A percentile compares a stretch with the other conserved stretches of the same genome.
Evolutionary conservation across 2,888 invertebrate species (phyloP).

Genomic region (Gari tellinella): DNA sequence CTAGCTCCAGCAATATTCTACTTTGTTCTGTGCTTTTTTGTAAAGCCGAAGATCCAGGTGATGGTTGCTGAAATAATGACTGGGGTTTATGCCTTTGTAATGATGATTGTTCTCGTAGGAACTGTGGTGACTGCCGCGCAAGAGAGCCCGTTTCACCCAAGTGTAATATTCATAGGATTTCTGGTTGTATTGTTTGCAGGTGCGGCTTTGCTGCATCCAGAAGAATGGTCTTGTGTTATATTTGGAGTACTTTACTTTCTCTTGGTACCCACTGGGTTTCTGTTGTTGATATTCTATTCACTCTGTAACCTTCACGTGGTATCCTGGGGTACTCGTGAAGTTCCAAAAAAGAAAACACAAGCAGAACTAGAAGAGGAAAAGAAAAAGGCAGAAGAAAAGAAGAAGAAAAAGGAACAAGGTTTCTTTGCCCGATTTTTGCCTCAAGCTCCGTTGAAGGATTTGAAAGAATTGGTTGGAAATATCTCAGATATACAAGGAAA

Average conservation of each 20-base stretch:
- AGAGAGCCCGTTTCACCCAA: constrained; percentile 77
- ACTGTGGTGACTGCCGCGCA: constrained; percentile 70
- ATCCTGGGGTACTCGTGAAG: constrained; percentile 83
- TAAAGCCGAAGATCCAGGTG: constrained; percentile 73
- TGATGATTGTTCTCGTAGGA: constrained; percentile 81
- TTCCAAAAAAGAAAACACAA: constrained; percentile 75
- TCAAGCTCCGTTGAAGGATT: constrained; percentile 59
- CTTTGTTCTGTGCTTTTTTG: constrained; percentile 74
- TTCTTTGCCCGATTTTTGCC: constrained; percentile 85
- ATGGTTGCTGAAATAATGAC: constrained; percentile 77
- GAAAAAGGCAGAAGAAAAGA: constrained; percentile 87
- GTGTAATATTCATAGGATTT: constrained; percentile 77
- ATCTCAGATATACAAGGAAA: constrained; percentile 42
- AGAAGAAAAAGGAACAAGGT: constrained; percentile 90
- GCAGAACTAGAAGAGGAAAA: constrained; percentile 87
- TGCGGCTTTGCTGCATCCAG: constrained; percentile 77
- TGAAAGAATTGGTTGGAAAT: constrained; percentile 63
- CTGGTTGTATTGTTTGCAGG: constrained; percentile 75
- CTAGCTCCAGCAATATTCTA: constrained; percentile 73
- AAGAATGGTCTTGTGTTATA: constrained; percentile 79
- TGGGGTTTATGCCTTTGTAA: constrained; percentile 77
- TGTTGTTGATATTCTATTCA: constrained; percentile 82
- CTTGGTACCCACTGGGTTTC: constrained; percentile 81
- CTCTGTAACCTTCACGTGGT: constrained; percentile 80
- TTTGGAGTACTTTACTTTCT: constrained; percentile 79